Evolutionary conservation across 2,888 invertebrate species (phyloP), one percentile per base, ranked within the genome.

Genomic region (Mellilla xanthometata): DNA sequence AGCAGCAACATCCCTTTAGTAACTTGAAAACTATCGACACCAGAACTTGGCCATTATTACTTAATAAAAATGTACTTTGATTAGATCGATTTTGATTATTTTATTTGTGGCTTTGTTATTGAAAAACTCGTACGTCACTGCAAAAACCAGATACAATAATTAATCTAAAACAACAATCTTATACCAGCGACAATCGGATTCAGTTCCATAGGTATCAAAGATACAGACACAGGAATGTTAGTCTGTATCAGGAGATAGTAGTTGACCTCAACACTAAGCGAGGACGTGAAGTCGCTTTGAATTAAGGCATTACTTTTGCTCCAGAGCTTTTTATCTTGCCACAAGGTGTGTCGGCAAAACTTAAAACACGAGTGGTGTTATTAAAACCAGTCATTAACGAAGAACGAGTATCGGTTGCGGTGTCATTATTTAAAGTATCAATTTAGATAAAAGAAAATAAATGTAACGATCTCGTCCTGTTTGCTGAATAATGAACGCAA

Each of bases 191-290:
- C 15, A 36, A 41, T 47, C 19, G 27, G 30, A 36, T 23, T n/a
- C n/a, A n/a, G n/a, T n/a, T 19, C 6, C 15, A 5, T 19, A 19
- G 15, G 15, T 19, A 19, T 19, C 2, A 6, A 19, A 5, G 4
- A 5, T 19, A 19, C 15, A 19, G 15, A 6, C 15, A 19, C 15
- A 19, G 8, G 74, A 68, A 74, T 75, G 65, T 31, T 49, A 29
- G 54, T 10, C 35, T 63, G 65, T 69, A 63, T 28, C 36, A 12
- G 71, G 64, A 72, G 86, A 87, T 87, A 80, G 87, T 85, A 78
- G 87, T 81, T 62, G 81, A 72, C 87, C 87, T 87, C 73, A 80
- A 65, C 73, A 68, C 66, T 41, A 52, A 51, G 62, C 83, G 81
- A 86, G 86, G 86, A 71, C 84, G 72, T 57, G 65, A 58, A 67